Evolutionary conservation across 1,140 invertebrate species (phyloP).

Genomic region (Psix sp.): DNA sequence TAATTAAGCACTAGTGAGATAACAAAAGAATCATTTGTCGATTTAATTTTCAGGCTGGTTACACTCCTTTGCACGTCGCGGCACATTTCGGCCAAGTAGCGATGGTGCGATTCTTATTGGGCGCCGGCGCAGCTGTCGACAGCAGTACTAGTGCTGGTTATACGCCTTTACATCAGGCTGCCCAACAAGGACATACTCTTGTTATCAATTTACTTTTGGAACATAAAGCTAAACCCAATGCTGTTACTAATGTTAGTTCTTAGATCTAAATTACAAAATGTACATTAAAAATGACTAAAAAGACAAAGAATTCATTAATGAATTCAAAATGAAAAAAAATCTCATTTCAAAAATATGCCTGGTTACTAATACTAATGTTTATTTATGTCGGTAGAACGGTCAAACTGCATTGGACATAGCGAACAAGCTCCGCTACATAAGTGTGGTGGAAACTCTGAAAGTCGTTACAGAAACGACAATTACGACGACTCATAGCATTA

Average conservation of each 20-base stretch:
- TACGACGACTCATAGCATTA: constrained; percentile 83
- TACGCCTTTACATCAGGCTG: constrained; percentile 98
- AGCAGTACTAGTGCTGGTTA: constrained; percentile 90
- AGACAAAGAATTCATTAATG: too few species aligned
- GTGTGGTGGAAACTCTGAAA: constrained; percentile 97
- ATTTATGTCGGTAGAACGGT: constrained; percentile 84
- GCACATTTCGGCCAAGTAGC: constrained; percentile 97
- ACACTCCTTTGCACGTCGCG: constrained; percentile 97
- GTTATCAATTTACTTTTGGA: constrained; percentile 96
- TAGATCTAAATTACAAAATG: too few species aligned
- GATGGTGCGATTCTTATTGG: constrained; percentile 94
- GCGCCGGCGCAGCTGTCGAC: constrained; percentile 86
- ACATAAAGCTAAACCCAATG: constrained; percentile 96
- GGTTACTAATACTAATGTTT: constrained; percentile 7
- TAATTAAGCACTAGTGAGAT: too few species aligned
- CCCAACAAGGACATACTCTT: constrained; percentile 97
- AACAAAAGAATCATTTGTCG: background rate
- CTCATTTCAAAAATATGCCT: background rate
- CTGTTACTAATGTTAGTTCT: constrained; percentile 86
- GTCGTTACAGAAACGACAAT: constrained; percentile 95
- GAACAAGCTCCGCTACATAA: constrained; percentile 97
- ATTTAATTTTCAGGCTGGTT: constrained; percentile 83
- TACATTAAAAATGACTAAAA: too few species aligned
- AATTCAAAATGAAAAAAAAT: too few species aligned
- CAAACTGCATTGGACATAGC: constrained; percentile 98